phyloP scores from a whole-genome alignment of 2,888 invertebrate species.

The Tholera decimalis region DNA sequence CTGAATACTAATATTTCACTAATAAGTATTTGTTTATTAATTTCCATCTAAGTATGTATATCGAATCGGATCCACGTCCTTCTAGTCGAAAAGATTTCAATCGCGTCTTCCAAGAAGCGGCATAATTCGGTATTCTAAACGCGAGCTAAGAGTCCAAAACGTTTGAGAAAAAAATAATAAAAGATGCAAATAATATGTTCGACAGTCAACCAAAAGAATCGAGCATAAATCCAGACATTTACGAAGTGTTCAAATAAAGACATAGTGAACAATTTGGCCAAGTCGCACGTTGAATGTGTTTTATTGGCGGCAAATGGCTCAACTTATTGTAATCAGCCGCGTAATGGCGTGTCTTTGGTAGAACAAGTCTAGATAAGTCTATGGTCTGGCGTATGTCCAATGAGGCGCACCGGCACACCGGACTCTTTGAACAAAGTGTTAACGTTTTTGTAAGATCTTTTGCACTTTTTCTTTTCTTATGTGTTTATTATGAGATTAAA shows the following conservation, averaged over 20 bases:
- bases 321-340: constrained; percentile 62
- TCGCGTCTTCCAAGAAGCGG: background rate
- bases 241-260: constrained; percentile 46
- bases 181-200: constrained; percentile 23
- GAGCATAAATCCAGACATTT: constrained; percentile 6
- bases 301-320: constrained; percentile 57
- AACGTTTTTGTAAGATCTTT: constrained; percentile 43
- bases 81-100: constrained; percentile 7
- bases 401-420: constrained; percentile 50
- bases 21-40: too few species aligned
- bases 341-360: constrained; percentile 56
- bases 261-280: constrained; percentile 48
- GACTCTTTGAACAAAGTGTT: constrained; percentile 50
- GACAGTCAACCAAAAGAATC: constrained; percentile 20
- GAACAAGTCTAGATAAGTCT: constrained; percentile 60
- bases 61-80: background rate
- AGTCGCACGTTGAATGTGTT: constrained; percentile 46
- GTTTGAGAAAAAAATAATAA: constrained; percentile 24
- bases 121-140: constrained; percentile 23
- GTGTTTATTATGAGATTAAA: constrained; percentile 19
- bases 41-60: too few species aligned
- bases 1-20: too few species aligned
- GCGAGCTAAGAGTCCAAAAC: constrained; percentile 19
- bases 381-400: constrained; percentile 60
- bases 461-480: constrained; percentile 35